These are phyloP conservation scores for Caranx melampygus DNA, from an alignment of 2,113 vertebrate species.

Conservation along the genomic window DNA sequence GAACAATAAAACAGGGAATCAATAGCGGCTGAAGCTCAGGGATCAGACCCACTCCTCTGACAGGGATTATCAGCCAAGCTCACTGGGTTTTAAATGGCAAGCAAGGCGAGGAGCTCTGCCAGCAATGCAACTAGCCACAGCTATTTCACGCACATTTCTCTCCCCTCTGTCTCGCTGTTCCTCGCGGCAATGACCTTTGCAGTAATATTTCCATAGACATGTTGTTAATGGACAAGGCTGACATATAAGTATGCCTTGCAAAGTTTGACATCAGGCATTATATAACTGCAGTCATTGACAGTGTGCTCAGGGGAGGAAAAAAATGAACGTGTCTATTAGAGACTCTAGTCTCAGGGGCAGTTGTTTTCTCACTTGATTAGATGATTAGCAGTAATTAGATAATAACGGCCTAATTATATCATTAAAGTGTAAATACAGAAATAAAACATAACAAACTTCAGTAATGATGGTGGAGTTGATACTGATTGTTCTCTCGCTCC, in stretches of 20 bases:
- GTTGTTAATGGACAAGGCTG: constrained; percentile 80
- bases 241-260: constrained; percentile 73
- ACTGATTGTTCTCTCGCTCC: constrained; percentile 5
- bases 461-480: constrained; percentile 9
- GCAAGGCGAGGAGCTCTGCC: constrained; percentile 71
- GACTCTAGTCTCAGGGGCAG: constrained; percentile 42
- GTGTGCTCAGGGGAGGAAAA: constrained; percentile 32
- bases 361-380: constrained; percentile 58
- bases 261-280: constrained; percentile 73
- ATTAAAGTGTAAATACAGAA: constrained; percentile 25
- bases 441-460: constrained; percentile 19
- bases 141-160: constrained; percentile 77
- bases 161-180: constrained; percentile 67
- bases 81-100: constrained; percentile 84
- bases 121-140: constrained; percentile 70
- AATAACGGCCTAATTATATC: constrained; percentile 48
- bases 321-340: constrained; percentile 30
- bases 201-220: constrained; percentile 81
- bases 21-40: constrained; percentile 66
- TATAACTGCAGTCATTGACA: constrained; percentile 63
- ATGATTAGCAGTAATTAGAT: constrained; percentile 65
- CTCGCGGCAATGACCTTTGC: constrained; percentile 81
- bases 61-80: constrained; percentile 78
- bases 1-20: constrained; percentile 82
- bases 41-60: constrained; percentile 78